Conservation (phyloP, 2,888 invertebrate genomes). For the Oscheius sp. region DNA sequence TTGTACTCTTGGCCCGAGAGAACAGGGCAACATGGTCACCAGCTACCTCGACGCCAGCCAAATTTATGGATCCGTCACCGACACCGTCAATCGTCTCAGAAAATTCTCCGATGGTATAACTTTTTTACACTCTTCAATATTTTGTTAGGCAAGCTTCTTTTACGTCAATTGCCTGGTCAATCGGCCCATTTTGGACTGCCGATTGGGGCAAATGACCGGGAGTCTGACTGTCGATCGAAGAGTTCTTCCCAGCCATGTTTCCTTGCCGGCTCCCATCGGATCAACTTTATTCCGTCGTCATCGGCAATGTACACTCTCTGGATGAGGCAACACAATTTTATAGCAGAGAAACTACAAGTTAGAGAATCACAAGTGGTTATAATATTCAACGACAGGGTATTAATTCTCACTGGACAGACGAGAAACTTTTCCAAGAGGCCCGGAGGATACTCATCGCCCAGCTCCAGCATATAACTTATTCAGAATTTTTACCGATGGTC, state of each 20-base stretch:
- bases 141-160: slow-evolving; percentile 52
- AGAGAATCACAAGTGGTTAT: too few relatives aligned
- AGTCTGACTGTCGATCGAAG: slow-evolving; percentile 31
- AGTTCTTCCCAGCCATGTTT: slow-evolving; percentile 56
- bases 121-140: neutral
- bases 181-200: slow-evolving; percentile 44
- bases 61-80: slow-evolving; percentile 88
- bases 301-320: slow-evolving; percentile 67
- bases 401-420: slow-evolving; percentile 72
- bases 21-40: slow-evolving; percentile 90
- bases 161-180: slow-evolving; percentile 50
- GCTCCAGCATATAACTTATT: slow-evolving; percentile 78
- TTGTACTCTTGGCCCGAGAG: slow-evolving; percentile 77
- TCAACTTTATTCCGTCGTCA: slow-evolving; percentile 54
- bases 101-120: slow-evolving; percentile 81
- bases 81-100: slow-evolving; percentile 83
- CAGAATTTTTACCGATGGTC: slow-evolving; percentile 69
- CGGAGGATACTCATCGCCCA: slow-evolving; percentile 75
- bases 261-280: slow-evolving; percentile 48
- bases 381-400: slow-evolving; percentile 38
- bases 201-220: slow-evolving; percentile 20
- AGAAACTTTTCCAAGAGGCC: slow-evolving; percentile 73
- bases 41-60: slow-evolving; percentile 84
- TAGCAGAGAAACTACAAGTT: slow-evolving; percentile 61
- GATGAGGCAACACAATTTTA: slow-evolving; percentile 70